These are phyloP conservation scores for Meteorus cinctellus DNA, from an alignment of 2,888 invertebrate genomes.

Conservation along the genomic window DNA sequence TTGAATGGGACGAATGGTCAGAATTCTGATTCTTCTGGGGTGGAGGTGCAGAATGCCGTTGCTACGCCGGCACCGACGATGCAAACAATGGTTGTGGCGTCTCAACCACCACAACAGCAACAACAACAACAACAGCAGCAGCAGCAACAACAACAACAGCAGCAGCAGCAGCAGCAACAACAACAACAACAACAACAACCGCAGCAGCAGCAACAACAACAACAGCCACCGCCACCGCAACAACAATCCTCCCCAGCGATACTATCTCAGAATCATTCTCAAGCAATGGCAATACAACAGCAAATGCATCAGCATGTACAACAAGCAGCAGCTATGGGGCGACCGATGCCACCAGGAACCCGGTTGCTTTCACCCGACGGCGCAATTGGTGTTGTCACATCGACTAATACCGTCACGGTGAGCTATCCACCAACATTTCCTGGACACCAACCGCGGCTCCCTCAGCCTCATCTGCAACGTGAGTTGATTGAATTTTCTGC, in stretches of 20 bases:
- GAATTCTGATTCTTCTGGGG: constrained; percentile 54
- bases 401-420: constrained; percentile 76
- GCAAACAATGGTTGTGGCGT: constrained; percentile 55
- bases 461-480: constrained; percentile 70
- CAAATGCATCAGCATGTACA: constrained; percentile 79
- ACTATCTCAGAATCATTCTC: constrained; percentile 71
- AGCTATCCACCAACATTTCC: constrained; percentile 71
- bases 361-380: constrained; percentile 78
- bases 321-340: constrained; percentile 78
- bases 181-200: constrained; percentile 57
- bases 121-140: constrained; percentile 54
- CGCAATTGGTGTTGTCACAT: constrained; percentile 78
- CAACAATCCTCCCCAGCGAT: constrained; percentile 59
- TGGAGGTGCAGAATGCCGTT: constrained; percentile 58
- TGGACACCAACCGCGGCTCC: constrained; percentile 67
- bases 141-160: constrained; percentile 56
- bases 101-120: constrained; percentile 55
- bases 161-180: constrained; percentile 52
- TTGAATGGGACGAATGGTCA: constrained; percentile 56
- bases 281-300: constrained; percentile 71
- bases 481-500: constrained; percentile 10
- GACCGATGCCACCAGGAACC: constrained; percentile 76
- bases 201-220: constrained; percentile 50
- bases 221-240: constrained; percentile 52
- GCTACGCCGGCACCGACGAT: constrained; percentile 57